These are phyloP conservation scores for Hypomecis atomaria DNA, from an alignment of 2,888 invertebrate genomes.

Conservation along the genomic window DNA sequence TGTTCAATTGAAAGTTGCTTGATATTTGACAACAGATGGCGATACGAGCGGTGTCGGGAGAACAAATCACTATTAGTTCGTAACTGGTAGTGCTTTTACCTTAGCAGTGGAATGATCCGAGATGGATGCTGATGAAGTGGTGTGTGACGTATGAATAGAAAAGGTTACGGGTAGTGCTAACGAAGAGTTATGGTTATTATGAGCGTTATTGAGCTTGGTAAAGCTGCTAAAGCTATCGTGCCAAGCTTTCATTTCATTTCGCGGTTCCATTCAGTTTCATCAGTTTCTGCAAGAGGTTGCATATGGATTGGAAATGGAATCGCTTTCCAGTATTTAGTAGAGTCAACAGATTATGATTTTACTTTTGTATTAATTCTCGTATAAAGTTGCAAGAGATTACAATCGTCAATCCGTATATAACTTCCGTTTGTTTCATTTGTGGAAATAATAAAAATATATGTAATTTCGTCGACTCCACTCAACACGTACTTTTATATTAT, in stretches of 20 bases:
- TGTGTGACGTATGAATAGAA: conserved; percentile 56
- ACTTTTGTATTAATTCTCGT: too few species aligned
- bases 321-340: too few species aligned
- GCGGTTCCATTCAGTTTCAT: background rate
- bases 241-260: too few species aligned
- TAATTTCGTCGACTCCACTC: too few species aligned
- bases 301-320: too few species aligned
- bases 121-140: conserved; percentile 49
- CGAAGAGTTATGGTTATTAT: conserved; percentile 29
- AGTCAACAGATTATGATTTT: too few species aligned
- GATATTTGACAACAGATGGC: conserved; percentile 51
- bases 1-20: conserved; percentile 44
- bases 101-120: conserved; percentile 49
- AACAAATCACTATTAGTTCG: conserved; percentile 70
- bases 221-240: conserved; percentile 22
- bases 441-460: too few species aligned
- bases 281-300: too few species aligned
- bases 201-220: conserved; percentile 16
- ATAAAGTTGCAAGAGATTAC: too few species aligned
- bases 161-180: conserved; percentile 34
- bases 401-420: too few species aligned
- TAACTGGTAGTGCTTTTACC: conserved; percentile 62
- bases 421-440: too few species aligned
- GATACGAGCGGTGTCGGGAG: conserved; percentile 55
- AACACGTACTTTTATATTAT: too few species aligned